A percentile compares a stretch with the other conserved stretches of the same genome.
Conservation (phyloP, 2,113 vertebrate species). For the Rhadina sibilatrix region DNA sequence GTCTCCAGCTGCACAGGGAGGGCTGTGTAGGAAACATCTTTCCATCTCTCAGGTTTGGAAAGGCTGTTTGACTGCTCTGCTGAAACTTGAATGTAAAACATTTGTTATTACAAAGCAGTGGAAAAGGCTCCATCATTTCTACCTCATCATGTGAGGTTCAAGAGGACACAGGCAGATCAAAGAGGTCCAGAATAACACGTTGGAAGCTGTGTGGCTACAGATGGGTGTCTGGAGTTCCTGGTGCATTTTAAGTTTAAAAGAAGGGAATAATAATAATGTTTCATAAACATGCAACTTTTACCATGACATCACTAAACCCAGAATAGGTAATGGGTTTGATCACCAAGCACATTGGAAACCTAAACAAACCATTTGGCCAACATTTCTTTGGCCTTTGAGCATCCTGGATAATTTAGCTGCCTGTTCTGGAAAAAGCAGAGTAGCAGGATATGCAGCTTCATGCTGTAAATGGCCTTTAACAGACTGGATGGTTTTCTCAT, state of each 20-base stretch:
- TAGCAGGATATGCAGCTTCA: neutral
- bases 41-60: neutral
- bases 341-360: neutral
- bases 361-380: conserved; percentile 6
- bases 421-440: neutral
- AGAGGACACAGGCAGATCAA: neutral
- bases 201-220: neutral
- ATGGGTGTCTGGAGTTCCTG: neutral
- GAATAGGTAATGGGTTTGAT: neutral
- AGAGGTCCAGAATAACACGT: neutral
- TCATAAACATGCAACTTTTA: neutral
- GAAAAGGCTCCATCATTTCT: neutral
- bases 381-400: neutral
- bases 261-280: neutral
- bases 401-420: neutral
- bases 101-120: neutral
- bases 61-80: neutral
- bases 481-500: neutral
- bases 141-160: neutral
- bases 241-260: neutral
- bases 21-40: neutral
- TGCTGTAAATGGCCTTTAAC: neutral
- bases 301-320: neutral
- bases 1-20: neutral
- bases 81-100: conserved; percentile 3